phyloP scores from a whole-genome alignment of 1,140 invertebrate species.

The Yoshiicerus persimilis region DNA sequence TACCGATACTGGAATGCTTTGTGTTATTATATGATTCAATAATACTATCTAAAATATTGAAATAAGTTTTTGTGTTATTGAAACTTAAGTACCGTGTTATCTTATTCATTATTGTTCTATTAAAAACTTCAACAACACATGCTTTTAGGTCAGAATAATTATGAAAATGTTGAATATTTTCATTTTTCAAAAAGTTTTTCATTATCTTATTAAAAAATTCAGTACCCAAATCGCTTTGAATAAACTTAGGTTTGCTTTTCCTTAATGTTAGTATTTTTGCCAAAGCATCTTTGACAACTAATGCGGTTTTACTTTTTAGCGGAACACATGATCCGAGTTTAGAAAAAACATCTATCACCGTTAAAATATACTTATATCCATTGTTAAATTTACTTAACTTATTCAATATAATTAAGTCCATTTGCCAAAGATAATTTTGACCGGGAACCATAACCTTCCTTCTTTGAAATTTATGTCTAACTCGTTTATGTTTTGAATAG shows the following conservation, averaged over 20 bases:
- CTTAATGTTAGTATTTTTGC: conserved; percentile 12
- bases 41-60: background rate
- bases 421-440: background rate
- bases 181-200: background rate
- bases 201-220: background rate
- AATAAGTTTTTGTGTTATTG: background rate
- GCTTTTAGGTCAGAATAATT: background rate
- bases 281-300: background rate
- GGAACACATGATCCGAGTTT: background rate
- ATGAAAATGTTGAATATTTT: background rate
- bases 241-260: background rate
- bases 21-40: too few species aligned
- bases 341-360: background rate
- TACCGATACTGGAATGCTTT: background rate
- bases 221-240: background rate
- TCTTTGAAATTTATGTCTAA: background rate
- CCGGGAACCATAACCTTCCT: background rate
- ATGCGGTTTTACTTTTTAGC: background rate
- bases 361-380: background rate
- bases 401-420: background rate
- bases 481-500: background rate
- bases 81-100: background rate
- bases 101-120: background rate
- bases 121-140: background rate
- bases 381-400: background rate